Evolutionary conservation across 92 coral and sea anemone genomes (phyloP).

Genomic region (Blastomussa wellsi): DNA sequence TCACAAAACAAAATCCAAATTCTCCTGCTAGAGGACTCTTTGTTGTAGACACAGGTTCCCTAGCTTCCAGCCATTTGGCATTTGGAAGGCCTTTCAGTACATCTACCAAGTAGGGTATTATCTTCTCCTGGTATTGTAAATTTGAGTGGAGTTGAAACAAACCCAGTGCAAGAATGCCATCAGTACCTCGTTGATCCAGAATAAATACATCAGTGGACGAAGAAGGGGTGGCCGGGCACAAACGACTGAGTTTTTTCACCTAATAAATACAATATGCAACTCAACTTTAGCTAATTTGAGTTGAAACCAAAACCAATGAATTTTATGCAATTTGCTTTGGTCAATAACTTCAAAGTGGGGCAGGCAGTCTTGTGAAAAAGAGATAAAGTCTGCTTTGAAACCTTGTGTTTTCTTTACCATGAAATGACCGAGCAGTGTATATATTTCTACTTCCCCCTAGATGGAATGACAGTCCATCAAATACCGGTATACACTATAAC

Average conservation of each 20-base stretch:
- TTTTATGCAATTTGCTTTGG: too few species aligned
- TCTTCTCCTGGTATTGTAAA: constrained; percentile 82
- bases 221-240: constrained; percentile 87
- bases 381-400: too few species aligned
- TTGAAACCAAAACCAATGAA: too few species aligned
- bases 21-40: constrained; percentile 88
- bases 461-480: too few species aligned
- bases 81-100: constrained; percentile 79
- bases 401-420: too few species aligned
- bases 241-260: constrained; percentile 88
- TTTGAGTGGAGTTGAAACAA: constrained; percentile 79
- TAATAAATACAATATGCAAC: constrained; percentile 7
- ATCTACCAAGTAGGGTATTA: constrained; percentile 87
- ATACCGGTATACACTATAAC: too few species aligned
- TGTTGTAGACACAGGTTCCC: constrained; percentile 45
- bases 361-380: too few species aligned
- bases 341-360: too few species aligned
- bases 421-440: too few species aligned
- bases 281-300: too few species aligned
- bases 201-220: constrained; percentile 50
- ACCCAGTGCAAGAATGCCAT: constrained; percentile 88
- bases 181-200: constrained; percentile 85
- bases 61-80: constrained; percentile 83
- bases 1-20: constrained; percentile 88
- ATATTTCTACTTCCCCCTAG: too few species aligned